Evolutionary conservation across 1,140 invertebrate species (phyloP), one percentile per base, ranked within the genome.

Genomic region (Aphelenchoides fujianensis): DNA sequence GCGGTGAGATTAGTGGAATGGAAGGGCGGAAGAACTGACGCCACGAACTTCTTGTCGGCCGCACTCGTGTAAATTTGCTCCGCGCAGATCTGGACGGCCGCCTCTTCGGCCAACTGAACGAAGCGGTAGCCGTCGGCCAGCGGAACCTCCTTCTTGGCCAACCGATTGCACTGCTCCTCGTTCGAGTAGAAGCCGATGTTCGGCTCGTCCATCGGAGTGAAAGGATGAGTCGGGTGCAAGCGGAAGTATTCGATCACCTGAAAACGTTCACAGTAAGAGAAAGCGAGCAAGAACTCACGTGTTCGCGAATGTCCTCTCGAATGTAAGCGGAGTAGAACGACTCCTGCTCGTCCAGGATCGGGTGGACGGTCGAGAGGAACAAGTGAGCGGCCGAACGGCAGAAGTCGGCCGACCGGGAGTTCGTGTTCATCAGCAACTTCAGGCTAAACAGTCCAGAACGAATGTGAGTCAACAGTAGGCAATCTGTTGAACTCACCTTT

Each of bases 11-110:
- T 59, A 5, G 19, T 59, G 27, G n/a, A n/a, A n/a, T n/a, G n/a
- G n/a, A n/a, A n/a, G n/a, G n/a, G n/a, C n/a, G n/a, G n/a, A 59
- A 59, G 5, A 59, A 59, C 55, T 59, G 12, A 59, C 55, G 55
- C 55, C 7, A 59, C 34, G 19, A 7, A 19, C 34, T 19, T 5
- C 5, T 59, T 32, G 19, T 59, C 55, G 28, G 55, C 19, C 34
- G 5, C 5, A 27, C 5, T 59, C 7, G 55, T 59, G 5, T 59
- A 7, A 32, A 59, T 5, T 59, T 59, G 55, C 7, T 59, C 55
- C 7, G 28, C 5, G 7, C 5, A 7, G 7, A 59, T 59, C 34
- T 59, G 55, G 5, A 5, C 5, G 7, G 55, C 55, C 7, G 5
- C 5, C 23, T 59, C 55, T 59, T 59, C 55, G 34, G 5, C 5